Conservation (phyloP, 2,113 vertebrate genomes). For the Gasterosteus aculeatus region DNA sequence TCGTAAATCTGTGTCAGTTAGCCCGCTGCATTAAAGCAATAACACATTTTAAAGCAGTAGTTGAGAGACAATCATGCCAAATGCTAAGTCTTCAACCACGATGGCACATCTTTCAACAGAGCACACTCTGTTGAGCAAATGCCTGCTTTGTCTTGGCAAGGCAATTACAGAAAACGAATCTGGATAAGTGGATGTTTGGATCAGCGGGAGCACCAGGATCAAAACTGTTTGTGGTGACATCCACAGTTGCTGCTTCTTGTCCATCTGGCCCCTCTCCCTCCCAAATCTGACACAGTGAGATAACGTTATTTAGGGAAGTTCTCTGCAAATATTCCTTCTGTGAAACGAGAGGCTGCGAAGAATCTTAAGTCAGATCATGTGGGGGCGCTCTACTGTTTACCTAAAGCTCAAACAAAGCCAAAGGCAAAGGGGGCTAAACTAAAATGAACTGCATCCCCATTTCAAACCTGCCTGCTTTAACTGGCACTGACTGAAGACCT, state of each 20-base stretch:
- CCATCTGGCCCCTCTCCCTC: neutral
- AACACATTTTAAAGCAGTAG: constrained; percentile 32
- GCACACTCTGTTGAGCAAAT: constrained; percentile 11
- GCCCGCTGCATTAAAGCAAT: constrained; percentile 39
- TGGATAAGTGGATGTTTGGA: constrained; percentile 70
- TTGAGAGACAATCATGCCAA: constrained; percentile 46
- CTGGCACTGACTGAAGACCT: constrained; percentile 45
- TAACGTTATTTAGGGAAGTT: constrained; percentile 22
- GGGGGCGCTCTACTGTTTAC: constrained; percentile 44
- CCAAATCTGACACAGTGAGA: constrained; percentile 38
- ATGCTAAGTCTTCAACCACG: constrained; percentile 44
- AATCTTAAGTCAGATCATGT: constrained; percentile 22
- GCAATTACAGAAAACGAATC: constrained; percentile 58
- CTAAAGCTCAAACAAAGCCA: constrained; percentile 33
- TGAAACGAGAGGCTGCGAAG: constrained; percentile 16
- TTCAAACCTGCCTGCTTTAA: constrained; percentile 50
- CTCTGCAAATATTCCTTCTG: constrained; percentile 39
- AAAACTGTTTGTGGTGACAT: constrained; percentile 60
- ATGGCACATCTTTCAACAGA: constrained; percentile 35
- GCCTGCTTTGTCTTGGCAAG: constrained; percentile 40
- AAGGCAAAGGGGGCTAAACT: constrained; percentile 25
- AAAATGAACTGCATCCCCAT: constrained; percentile 24
- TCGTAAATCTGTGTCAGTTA: constrained; percentile 45
- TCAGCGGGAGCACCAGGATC: constrained; percentile 58
- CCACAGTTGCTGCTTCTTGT: too few species aligned